Evolutionary conservation across 1,140 invertebrate species (phyloP), one percentile per base, ranked within the genome.

Genomic region (Drosophila baimaii): DNA sequence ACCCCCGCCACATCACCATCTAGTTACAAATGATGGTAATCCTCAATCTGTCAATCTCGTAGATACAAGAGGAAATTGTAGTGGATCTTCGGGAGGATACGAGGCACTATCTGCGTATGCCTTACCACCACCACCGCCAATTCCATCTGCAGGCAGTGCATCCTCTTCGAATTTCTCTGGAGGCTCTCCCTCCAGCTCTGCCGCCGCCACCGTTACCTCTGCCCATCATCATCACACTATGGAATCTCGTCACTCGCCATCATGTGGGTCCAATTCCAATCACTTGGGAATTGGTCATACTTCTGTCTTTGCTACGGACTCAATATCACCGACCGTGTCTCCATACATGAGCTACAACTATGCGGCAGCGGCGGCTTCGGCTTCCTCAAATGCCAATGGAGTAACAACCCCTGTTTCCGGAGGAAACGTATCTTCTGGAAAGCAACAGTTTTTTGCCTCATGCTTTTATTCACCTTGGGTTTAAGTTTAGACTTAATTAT

Each of bases 391-490:
- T 35, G 31, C 33, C 31, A 54, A 35, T 23, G 51, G 31, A 12
- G 19, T 33, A 13, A 21, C 51, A n/a, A 35, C 51, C 1, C 19
- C 31, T 23, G 51, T 54, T 23, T 23, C 35, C 19, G 41, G 54
- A 5, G 37, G 55, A 7, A 59, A 89, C 37, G 77, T 59, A 10
- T 35, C 84, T 12, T 37, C 64, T 9, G 90, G 90, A 46, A 91
- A 91, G 31, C 90, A 91, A 46, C 90, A 91, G 52, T 91, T 91
- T 43, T 91, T 91, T 25, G 90, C 90, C 1, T 91, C 90, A 7
- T 91, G 90, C 46, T 91, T 91, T 23, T 91, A 91, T 41, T 91
- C 90, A n/a, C 90, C 90, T 17, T 91, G 90, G 90, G 90, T 90
- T 10, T 91, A 85, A 39, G 25, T 19, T 59, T 33, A 54, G 8